Conservation (phyloP, 37 sponge, comb jelly and placozoan genomes). For the Axinella damicornis region DNA sequence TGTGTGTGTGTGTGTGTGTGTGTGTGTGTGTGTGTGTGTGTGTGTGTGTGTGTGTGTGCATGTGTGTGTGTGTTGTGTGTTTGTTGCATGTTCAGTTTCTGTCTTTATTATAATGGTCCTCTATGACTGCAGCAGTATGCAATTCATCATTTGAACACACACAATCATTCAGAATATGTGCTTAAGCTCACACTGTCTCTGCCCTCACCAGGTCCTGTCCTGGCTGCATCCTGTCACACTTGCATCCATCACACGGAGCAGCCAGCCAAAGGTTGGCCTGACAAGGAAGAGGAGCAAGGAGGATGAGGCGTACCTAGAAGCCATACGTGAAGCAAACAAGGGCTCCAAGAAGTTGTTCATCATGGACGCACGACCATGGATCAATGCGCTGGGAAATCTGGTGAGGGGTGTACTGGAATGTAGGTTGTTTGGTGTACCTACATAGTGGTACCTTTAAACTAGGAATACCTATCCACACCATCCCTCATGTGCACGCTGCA, state of each 20-base stretch:
- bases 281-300: conserved; percentile 66
- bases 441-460: conserved; percentile 5
- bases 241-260: conserved; percentile 91
- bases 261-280: conserved; percentile 90
- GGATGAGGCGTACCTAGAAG: conserved; percentile 76
- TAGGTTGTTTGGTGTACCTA: background rate
- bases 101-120: too few species aligned
- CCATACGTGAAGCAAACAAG: conserved; percentile 68
- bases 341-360: conserved; percentile 83
- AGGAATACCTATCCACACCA: too few species aligned
- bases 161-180: too few species aligned
- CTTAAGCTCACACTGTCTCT: too few species aligned
- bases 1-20: too few species aligned
- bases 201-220: conserved; percentile 65
- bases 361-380: conserved; percentile 90
- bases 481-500: too few species aligned
- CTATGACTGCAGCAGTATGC: too few species aligned
- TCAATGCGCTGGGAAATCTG: conserved; percentile 88
- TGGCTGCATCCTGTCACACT: conserved; percentile 91
- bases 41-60: too few species aligned
- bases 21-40: too few species aligned
- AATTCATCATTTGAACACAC: too few species aligned
- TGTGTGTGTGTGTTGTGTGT: too few species aligned
- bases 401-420: conserved; percentile 53
- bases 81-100: too few species aligned